Conservation (phyloP, 2,113 vertebrate species). For the Atherinomorus stipes region DNA sequence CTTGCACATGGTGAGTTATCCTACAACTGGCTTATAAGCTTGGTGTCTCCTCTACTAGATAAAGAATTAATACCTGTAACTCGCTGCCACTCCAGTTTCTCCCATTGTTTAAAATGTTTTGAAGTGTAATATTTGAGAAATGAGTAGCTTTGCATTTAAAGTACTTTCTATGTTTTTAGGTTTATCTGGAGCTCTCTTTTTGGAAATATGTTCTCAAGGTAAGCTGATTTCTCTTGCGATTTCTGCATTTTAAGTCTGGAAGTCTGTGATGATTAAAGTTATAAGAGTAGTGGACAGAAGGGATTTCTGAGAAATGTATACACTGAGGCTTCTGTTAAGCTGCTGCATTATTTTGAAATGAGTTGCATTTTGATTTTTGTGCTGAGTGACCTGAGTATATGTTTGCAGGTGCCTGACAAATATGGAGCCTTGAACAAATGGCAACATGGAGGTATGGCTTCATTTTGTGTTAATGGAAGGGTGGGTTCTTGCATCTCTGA, state of each 20-base stretch:
- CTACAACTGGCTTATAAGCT: too few species aligned
- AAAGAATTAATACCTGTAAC: too few species aligned
- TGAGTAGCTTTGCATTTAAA: not conserved
- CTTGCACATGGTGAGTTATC: not conserved
- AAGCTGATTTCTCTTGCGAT: too few species aligned
- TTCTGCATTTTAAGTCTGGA: accelerated
- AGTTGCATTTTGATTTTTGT: accelerated
- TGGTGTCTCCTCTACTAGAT: too few species aligned
- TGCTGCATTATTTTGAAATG: accelerated
- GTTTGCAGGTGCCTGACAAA: not conserved
- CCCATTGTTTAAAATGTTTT: too few species aligned
- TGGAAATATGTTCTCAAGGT: not conserved
- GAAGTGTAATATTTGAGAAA: too few species aligned
- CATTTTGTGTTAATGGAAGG: accelerated
- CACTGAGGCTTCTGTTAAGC: constrained; percentile 67
- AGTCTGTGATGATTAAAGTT: constrained; percentile 64
- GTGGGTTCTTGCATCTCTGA: constrained; percentile 21
- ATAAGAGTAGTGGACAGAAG: constrained; percentile 86
- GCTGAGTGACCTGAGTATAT: accelerated
- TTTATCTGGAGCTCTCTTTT: accelerated
- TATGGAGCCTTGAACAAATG: not conserved
- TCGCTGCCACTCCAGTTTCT: too few species aligned
- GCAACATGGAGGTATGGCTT: not conserved
- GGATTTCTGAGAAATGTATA: constrained; percentile 78
- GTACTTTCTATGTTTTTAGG: constrained; percentile 12